Conservation (phyloP, 37 sponge, comb jelly and placozoan species). For the Spongia lamella region DNA sequence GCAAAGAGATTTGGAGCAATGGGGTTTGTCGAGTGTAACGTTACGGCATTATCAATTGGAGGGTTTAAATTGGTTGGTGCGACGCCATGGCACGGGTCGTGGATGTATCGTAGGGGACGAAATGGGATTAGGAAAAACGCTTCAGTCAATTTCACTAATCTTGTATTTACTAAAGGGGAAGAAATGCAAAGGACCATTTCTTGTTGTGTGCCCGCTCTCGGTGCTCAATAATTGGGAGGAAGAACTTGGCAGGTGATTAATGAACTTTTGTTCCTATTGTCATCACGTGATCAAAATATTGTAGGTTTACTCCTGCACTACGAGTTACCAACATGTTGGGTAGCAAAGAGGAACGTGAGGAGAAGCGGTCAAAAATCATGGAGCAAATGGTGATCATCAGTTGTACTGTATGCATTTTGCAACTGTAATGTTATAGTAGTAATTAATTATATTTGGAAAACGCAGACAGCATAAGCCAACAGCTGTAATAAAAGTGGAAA, state of each 20-base stretch:
- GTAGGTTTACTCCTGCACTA: conserved; percentile 47
- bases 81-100: conserved; percentile 26
- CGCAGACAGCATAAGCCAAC: too few species aligned
- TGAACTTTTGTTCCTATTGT: neutral
- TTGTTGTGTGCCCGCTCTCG: conserved; percentile 72
- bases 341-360: conserved; percentile 55
- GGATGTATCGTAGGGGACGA: conserved; percentile 88
- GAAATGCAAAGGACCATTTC: conserved; percentile 22
- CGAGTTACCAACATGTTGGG: conserved; percentile 44
- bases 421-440: too few species aligned
- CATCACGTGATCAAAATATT: neutral
- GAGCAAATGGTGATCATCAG: too few species aligned
- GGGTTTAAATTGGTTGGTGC: conserved; percentile 64
- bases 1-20: conserved; percentile 38
- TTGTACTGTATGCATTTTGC: too few species aligned
- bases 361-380: neutral
- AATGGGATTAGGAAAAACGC: conserved; percentile 88
- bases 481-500: too few species aligned
- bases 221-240: conserved; percentile 67
- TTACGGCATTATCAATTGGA: conserved; percentile 71
- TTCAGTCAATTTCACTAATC: conserved; percentile 66
- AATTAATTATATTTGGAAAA: too few species aligned
- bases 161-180: conserved; percentile 31
- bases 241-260: conserved; percentile 59
- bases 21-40: conserved; percentile 40